Conservation (phyloP, 2,888 invertebrate species). For the Heliconius sara region DNA sequence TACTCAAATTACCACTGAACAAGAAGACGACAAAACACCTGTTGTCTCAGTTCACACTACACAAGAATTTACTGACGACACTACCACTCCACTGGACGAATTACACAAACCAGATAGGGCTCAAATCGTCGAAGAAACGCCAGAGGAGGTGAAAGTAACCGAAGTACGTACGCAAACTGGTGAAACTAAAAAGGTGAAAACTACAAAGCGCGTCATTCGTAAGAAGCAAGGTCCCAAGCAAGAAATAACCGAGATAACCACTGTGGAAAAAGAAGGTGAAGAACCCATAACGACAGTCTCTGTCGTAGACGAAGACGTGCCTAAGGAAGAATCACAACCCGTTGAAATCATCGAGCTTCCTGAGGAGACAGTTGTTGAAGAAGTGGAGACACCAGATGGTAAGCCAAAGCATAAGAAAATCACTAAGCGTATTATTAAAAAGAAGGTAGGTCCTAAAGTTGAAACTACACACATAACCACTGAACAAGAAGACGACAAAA, state of each 20-base stretch:
- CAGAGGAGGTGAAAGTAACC: slow-evolving; percentile 30
- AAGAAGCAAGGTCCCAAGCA: slow-evolving; percentile 3
- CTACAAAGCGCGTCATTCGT: neutral
- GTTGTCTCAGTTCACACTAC: too few relatives aligned
- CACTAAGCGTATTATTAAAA: slow-evolving; percentile 13
- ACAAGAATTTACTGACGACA: slow-evolving; percentile 42
- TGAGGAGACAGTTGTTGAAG: slow-evolving; percentile 48
- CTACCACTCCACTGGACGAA: slow-evolving; percentile 49
- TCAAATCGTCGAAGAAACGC: slow-evolving; percentile 39
- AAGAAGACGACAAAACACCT: slow-evolving; percentile 55
- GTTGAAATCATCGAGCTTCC: slow-evolving; percentile 54
- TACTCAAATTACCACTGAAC: slow-evolving; percentile 53
- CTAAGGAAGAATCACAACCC: slow-evolving; percentile 53
- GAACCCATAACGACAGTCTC: neutral
- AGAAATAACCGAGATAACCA: neutral
- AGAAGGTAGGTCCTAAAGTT: neutral
- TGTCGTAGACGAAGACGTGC: slow-evolving; percentile 56
- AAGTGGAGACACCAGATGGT: slow-evolving; percentile 44
- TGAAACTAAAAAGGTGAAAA: neutral
- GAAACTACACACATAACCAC: neutral
- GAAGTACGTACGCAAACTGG: slow-evolving; percentile 15
- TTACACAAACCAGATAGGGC: slow-evolving; percentile 38
- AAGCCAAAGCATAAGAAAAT: slow-evolving; percentile 50
- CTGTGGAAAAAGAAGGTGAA: neutral
- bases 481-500: neutral